Evolutionary conservation across 2,113 vertebrate species (phyloP).

Genomic region (Scatophagus argus): DNA sequence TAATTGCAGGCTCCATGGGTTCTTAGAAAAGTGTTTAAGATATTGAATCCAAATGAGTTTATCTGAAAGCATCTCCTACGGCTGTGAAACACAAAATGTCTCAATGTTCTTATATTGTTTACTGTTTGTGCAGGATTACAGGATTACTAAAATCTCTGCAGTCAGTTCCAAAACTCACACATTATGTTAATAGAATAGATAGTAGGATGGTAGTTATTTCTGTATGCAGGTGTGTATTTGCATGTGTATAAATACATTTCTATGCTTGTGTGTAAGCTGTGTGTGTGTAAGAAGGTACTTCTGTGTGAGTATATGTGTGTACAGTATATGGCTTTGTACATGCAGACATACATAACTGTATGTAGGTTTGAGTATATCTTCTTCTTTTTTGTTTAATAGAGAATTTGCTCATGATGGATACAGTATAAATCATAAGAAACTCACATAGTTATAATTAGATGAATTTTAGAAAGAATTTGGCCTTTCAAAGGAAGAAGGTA

Average conservation of each 20-base stretch:
- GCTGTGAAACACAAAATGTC: neutral
- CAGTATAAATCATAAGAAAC: neutral
- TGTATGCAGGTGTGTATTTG: neutral
- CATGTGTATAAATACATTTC: neutral
- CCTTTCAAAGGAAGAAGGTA: neutral
- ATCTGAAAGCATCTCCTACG: constrained; percentile 1
- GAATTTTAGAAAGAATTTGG: neutral
- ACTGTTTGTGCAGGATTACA: neutral
- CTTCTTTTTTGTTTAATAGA: neutral
- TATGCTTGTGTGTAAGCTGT: too few relatives aligned
- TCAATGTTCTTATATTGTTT: constrained; percentile 3
- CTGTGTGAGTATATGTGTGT: neutral
- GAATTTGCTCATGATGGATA: neutral
- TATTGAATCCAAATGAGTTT: neutral
- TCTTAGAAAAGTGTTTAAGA: neutral
- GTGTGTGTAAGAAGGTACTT: neutral
- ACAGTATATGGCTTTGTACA: neutral
- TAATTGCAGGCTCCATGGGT: neutral
- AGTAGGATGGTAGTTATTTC: neutral
- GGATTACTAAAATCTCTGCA: neutral
- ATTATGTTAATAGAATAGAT: neutral
- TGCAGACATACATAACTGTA: neutral
- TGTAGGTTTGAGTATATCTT: neutral
- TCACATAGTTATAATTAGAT: neutral
- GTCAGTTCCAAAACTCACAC: neutral